A percentile compares a stretch with the other conserved stretches of the same genome.
Conservation (phyloP, 2,797 vertebrate genomes). For the Siniperca undulata region DNA sequence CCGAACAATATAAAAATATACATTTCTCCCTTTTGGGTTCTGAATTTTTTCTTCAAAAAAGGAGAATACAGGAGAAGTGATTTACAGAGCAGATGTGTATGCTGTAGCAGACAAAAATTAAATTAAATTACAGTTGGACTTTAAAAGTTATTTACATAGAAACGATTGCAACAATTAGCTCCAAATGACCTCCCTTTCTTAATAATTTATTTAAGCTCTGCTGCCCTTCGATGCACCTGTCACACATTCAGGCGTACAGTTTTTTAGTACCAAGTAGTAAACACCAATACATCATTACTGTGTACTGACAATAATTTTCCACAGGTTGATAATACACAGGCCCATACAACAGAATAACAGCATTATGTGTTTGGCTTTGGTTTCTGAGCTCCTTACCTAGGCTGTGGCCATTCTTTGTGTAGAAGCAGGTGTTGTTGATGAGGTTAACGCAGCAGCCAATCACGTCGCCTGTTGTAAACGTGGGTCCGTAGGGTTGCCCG, state of each 20-base stretch:
- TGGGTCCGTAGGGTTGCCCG: slow-evolving; percentile 98
- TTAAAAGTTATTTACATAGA: background rate
- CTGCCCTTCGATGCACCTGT: background rate
- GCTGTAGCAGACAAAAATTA: background rate
- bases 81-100: background rate
- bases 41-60: too few species aligned
- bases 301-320: too few species aligned
- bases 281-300: background rate
- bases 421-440: slow-evolving; percentile 99
- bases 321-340: background rate
- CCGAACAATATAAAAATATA: background rate
- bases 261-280: too few species aligned
- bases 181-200: background rate
- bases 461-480: slow-evolving; percentile 98
- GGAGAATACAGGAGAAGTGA: background rate
- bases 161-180: background rate
- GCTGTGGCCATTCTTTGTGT: slow-evolving; percentile 99
- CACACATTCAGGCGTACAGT: background rate
- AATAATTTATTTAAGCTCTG: background rate
- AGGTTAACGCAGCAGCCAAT: slow-evolving; percentile 99
- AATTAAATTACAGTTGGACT: background rate
- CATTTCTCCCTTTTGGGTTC: too few species aligned
- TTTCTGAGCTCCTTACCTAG: slow-evolving; percentile 85
- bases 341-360: background rate
- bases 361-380: too few species aligned